These are phyloP conservation scores for Aleiodes leptofemur DNA, from an alignment of 2,888 invertebrate species.

Conservation along the genomic window DNA sequence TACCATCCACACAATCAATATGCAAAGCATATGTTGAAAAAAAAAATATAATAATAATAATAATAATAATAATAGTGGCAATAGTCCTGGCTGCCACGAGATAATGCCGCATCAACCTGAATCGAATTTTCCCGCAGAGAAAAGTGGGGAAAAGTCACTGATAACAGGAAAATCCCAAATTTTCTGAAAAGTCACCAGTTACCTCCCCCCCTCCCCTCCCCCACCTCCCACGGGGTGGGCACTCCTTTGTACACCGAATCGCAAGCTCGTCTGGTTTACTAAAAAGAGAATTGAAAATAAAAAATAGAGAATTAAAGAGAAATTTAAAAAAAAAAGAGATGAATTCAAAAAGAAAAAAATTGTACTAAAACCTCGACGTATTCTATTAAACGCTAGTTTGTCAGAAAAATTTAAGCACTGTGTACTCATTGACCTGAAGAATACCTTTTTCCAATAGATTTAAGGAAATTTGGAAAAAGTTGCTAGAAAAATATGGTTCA, in stretches of 20 bases:
- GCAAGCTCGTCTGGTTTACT: slow-evolving; percentile 63
- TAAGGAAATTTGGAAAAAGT: not conserved
- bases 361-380: slow-evolving; percentile 69
- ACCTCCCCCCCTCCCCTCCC: slow-evolving; percentile 23
- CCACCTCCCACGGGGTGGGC: too few relatives aligned
- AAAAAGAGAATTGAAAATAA: slow-evolving; percentile 2
- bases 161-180: slow-evolving; percentile 9
- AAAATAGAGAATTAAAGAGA: slow-evolving; percentile 50
- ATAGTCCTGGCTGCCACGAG: slow-evolving; percentile 33
- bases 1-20: slow-evolving; percentile 4
- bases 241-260: slow-evolving; percentile 57
- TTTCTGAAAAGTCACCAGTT: slow-evolving; percentile 14
- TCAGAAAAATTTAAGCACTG: slow-evolving; percentile 64
- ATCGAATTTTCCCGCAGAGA: slow-evolving; percentile 3
- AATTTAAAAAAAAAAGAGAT: slow-evolving; percentile 47
- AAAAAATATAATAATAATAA: not conserved
- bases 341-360: slow-evolving; percentile 55
- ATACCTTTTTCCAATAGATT: not conserved
- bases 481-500: too few relatives aligned
- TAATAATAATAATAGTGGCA: slow-evolving; percentile 15
- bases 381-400: slow-evolving; percentile 72
- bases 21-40: not conserved
- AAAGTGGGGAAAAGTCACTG: not conserved
- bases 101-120: slow-evolving; percentile 31
- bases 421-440: slow-evolving; percentile 50